phyloP scores from a whole-genome alignment of 2,113 vertebrate genomes.

The sheep (Ovis aries) region ARS-UI_Ramb_v3.0 NC_056068.1:75473001-75473500 shows the following conservation, averaged over 20 bases:
- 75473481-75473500: background rate
- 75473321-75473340: background rate
- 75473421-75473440: background rate
- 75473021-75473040: fast-evolving
- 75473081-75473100: too few species aligned
- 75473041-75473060: too few species aligned
- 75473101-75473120: too few species aligned
- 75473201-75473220: background rate
- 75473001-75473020: too few species aligned
- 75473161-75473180: conserved; percentile 12
- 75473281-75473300: background rate
- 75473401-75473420: background rate
- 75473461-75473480: background rate
- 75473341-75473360: background rate
- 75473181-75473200: background rate
- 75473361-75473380: background rate
- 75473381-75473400: background rate
- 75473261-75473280: background rate
- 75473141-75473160: background rate
- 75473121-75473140: too few species aligned
- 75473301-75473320: background rate
- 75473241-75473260: background rate
- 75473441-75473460: background rate
- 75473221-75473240: background rate
- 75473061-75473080: background rate